phyloP scores from a whole-genome alignment of 2,113 vertebrate species.

The Osmerus eperlanus region DNA sequence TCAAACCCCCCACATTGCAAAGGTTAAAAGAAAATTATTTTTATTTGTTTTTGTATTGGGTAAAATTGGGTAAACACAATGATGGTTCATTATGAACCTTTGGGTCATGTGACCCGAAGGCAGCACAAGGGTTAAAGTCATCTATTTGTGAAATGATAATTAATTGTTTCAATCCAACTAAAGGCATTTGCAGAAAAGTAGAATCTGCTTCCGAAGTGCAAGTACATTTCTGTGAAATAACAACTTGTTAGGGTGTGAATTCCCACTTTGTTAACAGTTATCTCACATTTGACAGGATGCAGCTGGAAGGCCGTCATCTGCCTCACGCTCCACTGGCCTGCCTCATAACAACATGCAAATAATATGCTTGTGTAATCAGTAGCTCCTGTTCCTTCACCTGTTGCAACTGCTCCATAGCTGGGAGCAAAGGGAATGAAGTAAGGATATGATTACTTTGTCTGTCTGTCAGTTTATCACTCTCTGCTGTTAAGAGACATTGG shows the following conservation, averaged over 20 bases:
- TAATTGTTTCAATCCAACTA: background rate
- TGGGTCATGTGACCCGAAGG: too few relatives aligned
- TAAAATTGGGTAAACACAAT: too few relatives aligned
- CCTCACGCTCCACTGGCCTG: constrained; percentile 45
- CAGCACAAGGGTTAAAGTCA: too few relatives aligned
- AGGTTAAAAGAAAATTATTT: too few relatives aligned
- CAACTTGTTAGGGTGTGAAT: constrained; percentile 37
- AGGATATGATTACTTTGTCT: background rate
- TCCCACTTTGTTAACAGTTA: constrained; percentile 44
- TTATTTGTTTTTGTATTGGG: too few relatives aligned
- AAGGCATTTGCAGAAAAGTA: background rate
- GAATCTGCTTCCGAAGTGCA: background rate
- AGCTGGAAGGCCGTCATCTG: constrained; percentile 48
- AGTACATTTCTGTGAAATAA: constrained; percentile 35
- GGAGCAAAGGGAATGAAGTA: background rate
- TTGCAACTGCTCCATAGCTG: constrained; percentile 33
- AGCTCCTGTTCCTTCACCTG: constrained; percentile 48
- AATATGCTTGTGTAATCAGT: constrained; percentile 40
- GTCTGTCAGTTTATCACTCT: constrained; percentile 11
- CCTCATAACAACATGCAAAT: constrained; percentile 52
- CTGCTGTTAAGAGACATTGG: background rate
- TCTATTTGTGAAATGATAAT: background rate
- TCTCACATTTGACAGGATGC: constrained; percentile 46
- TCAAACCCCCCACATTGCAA: too few relatives aligned
- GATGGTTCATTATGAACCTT: too few relatives aligned